A percentile compares a stretch with the other conserved stretches of the same genome.
Conservation (phyloP, 64 coral and sea anemone species). For the Montipora foliosa region DNA sequence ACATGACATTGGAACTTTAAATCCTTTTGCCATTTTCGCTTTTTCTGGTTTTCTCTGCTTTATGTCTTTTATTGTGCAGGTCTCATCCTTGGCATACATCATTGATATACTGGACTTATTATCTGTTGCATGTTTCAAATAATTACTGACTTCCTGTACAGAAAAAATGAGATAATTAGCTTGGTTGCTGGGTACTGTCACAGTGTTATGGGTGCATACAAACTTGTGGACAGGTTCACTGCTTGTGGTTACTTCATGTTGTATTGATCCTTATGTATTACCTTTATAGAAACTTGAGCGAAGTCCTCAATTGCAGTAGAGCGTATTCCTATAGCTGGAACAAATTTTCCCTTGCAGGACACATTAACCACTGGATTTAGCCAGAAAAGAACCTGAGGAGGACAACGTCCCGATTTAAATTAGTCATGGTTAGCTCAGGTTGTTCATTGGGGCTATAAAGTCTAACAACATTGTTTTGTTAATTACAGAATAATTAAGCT, state of each 20-base stretch:
- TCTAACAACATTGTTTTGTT: no score
- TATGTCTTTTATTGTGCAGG: constrained; percentile 6
- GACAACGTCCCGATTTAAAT: no score
- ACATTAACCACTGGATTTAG: background rate
- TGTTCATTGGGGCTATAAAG: no score
- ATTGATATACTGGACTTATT: constrained; percentile 4
- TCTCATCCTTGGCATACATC: background rate
- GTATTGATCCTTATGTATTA: background rate
- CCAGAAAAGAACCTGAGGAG: background rate
- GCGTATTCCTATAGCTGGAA: background rate
- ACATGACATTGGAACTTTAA: constrained; percentile 3
- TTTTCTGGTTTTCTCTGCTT: constrained; percentile 5
- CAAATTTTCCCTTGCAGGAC: background rate
- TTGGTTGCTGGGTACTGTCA: background rate
- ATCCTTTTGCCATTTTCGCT: constrained; percentile 14
- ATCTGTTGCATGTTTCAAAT: constrained; percentile 11
- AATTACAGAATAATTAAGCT: no score
- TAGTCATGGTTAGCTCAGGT: no score
- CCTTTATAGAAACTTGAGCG: background rate
- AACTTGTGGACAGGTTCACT: no score
- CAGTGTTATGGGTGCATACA: no score
- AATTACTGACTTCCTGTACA: background rate
- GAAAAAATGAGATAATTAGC: background rate
- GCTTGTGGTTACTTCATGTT: background rate
- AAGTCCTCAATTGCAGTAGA: background rate